Evolutionary conservation across 2,113 vertebrate genomes (phyloP).

Genomic region (Perca fluviatilis): DNA sequence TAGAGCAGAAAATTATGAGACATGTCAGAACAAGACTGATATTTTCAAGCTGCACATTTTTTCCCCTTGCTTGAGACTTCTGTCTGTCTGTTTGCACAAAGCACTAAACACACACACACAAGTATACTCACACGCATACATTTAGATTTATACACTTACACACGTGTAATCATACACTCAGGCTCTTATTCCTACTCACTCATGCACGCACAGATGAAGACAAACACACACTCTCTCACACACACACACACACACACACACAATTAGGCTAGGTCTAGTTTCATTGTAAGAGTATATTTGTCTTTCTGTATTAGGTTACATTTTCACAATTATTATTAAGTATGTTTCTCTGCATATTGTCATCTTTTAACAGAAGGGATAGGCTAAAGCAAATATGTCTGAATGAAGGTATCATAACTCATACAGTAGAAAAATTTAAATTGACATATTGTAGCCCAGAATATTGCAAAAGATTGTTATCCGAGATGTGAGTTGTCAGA

Average conservation of each 20-base stretch:
- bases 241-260: not conserved
- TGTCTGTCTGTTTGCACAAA: constrained; percentile 71
- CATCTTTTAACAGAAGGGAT: not conserved
- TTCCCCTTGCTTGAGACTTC: constrained; percentile 57
- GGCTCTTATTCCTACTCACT: constrained; percentile 33
- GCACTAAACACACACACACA: constrained; percentile 55
- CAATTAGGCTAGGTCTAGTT: not conserved
- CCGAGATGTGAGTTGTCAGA: not conserved
- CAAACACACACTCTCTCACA: not conserved
- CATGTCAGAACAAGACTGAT: constrained; percentile 79
- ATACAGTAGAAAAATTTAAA: not conserved
- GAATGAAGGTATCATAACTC: not conserved
- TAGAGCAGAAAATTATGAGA: constrained; percentile 70
- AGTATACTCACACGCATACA: constrained; percentile 21
- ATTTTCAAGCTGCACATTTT: constrained; percentile 73
- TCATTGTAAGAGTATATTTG: not conserved
- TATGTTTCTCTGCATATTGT: not conserved
- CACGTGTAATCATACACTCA: constrained; percentile 46
- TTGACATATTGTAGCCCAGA: not conserved
- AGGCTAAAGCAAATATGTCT: not conserved
- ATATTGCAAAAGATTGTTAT: not conserved
- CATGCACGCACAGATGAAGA: constrained; percentile 22
- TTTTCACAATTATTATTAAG: not conserved
- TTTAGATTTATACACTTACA: constrained; percentile 14
- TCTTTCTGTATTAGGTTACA: constrained; percentile 4